Base-by-base conservation (phyloP, 2,797 vertebrate genomes). In the Ateles fusciceps region DNA sequence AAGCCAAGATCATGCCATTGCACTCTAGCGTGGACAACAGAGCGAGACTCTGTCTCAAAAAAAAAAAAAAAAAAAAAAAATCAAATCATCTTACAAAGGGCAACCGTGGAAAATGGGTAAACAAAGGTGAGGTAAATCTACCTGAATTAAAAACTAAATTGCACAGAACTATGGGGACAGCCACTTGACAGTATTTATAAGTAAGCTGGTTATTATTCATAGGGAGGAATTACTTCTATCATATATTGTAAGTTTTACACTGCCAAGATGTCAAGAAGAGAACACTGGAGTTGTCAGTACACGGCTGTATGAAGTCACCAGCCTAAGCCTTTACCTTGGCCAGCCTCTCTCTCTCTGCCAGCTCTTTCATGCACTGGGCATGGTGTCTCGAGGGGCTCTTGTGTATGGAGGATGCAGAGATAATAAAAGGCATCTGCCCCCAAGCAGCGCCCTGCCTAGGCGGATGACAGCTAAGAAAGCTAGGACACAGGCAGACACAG, bases 41-140 rank as follows among this genome's bases (percentile, higher is more conserved):
- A n/a, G 61, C 7, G 1, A n/a, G 30, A n/a, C 15, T 64, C 61
- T 0, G 0, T 68, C 33, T 68, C 33, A 72, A 89, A 95, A 36
- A 46, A 78, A 89, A 95, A 33, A 36, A 80, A 89, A 36, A 36
- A 36, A 95, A 33, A 52, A 80, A 81, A 95, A 33, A 52, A 55
- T 48, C 61, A 96, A 44, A 78, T 52, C 59, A 81, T 90, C 93
- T 85, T 57, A 21, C 42, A 61, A 68, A 78, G 4, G 50, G 46
- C 50, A 36, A 52, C 0, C 4, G 24, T 0, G 1, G 0, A 59
- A 75, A 50, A 78, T 4, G 28, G 76, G 87, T 76, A 80, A 93
- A 94, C 90, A 75, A 71, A 95, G 93, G 42, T 2, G 13, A 68
- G 61, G 85, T 21, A 39, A 59, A 50, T 26, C 33, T 42, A 0